Evolutionary conservation across 2,797 vertebrate species (phyloP).

Genomic region (Menidia menidia): DNA sequence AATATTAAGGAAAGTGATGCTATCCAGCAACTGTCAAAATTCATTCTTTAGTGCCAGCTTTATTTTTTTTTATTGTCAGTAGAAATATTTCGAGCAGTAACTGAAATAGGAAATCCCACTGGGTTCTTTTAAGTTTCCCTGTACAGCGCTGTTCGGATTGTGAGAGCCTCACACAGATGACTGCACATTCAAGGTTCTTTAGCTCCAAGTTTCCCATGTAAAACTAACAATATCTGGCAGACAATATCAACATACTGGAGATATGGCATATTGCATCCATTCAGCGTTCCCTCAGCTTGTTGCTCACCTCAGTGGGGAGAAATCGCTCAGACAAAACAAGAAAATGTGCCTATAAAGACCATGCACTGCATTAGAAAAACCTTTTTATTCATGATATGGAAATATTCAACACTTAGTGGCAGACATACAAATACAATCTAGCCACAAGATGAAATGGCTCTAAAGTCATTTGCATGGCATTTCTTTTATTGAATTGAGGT

Average conservation of each 20-base stretch:
- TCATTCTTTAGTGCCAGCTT: slow-evolving; percentile 9
- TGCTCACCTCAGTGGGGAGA: slow-evolving; percentile 31
- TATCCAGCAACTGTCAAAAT: slow-evolving; percentile 11
- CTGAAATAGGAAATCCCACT: slow-evolving; percentile 15
- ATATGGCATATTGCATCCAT: slow-evolving; percentile 39
- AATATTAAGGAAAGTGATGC: slow-evolving; percentile 2
- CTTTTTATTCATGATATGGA: slow-evolving; percentile 30
- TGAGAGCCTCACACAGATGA: slow-evolving; percentile 11
- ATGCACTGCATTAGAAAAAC: slow-evolving; percentile 13
- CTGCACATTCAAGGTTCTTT: slow-evolving; percentile 22
- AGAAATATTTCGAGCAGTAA: slow-evolving; percentile 3
- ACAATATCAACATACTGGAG: slow-evolving; percentile 48
- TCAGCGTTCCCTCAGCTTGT: slow-evolving; percentile 20
- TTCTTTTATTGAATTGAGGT: not conserved
- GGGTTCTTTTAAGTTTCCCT: slow-evolving; percentile 1
- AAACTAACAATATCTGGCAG: slow-evolving; percentile 49
- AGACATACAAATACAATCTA: slow-evolving; percentile 23
- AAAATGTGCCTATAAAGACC: slow-evolving; percentile 24
- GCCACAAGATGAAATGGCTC: not conserved
- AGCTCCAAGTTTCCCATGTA: slow-evolving; percentile 10
- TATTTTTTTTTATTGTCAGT: slow-evolving; percentile 7
- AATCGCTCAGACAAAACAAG: slow-evolving; percentile 34
- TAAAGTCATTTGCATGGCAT: not conserved
- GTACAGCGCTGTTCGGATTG: not conserved
- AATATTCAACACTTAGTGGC: slow-evolving; percentile 12